phyloP scores from a whole-genome alignment of 1,140 invertebrate species.

The Tenebrio molitor region DNA sequence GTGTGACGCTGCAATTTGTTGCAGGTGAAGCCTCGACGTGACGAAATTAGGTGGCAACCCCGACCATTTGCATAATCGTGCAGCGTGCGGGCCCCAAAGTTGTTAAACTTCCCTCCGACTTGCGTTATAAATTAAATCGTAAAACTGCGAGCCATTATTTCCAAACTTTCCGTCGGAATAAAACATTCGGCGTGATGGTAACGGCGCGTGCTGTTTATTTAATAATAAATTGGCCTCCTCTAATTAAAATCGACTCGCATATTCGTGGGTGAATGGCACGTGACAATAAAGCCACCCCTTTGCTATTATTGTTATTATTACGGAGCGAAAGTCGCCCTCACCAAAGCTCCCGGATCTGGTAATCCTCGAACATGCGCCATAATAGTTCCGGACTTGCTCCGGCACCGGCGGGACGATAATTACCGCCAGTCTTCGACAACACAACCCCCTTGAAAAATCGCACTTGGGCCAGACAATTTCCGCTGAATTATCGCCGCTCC shows the following conservation, averaged over 20 bases:
- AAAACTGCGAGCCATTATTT: too few species aligned
- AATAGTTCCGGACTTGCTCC: slow-evolving; percentile 9
- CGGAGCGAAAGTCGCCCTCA: slow-evolving; percentile 5
- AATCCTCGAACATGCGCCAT: slow-evolving; percentile 24
- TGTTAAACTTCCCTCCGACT: slow-evolving; percentile 6
- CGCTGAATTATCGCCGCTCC: slow-evolving; percentile 5
- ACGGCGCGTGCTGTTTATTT: slow-evolving; percentile 11
- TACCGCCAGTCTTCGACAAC: slow-evolving; percentile 13
- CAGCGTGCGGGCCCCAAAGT: background rate
- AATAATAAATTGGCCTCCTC: slow-evolving; percentile 19
- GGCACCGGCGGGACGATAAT: slow-evolving; percentile 23
- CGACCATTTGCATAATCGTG: background rate
- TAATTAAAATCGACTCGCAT: slow-evolving; percentile 31
- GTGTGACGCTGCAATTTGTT: too few species aligned
- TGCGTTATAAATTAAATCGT: slow-evolving; percentile 6
- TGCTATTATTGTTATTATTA: slow-evolving; percentile 25
- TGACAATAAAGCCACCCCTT: slow-evolving; percentile 29
- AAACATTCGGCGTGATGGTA: slow-evolving; percentile 20
- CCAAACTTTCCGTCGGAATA: too few species aligned
- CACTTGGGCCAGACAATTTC: background rate
- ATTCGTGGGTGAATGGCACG: slow-evolving; percentile 28
- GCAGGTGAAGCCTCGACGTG: too few species aligned
- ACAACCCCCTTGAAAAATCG: slow-evolving; percentile 10
- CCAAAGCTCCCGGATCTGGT: slow-evolving; percentile 12
- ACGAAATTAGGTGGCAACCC: too few species aligned